Evolutionary conservation across 2,888 invertebrate species (phyloP).

Genomic region (Lottia scabra): DNA sequence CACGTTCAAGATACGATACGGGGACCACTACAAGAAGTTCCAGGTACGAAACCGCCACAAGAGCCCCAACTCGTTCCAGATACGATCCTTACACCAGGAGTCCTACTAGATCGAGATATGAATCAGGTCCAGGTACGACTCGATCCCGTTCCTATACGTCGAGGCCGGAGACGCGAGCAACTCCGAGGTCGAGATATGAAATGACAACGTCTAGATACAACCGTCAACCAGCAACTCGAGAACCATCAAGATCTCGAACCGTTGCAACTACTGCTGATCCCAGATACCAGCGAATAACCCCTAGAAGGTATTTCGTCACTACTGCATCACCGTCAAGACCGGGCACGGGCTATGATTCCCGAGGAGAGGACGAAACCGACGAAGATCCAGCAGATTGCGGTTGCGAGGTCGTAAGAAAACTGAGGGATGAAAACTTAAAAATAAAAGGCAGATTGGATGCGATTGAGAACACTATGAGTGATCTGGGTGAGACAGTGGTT

Average conservation of each 20-base stretch:
- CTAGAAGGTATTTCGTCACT: not conserved
- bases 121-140: not conserved
- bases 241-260: not conserved
- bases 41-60: not conserved
- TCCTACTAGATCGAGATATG: not conserved
- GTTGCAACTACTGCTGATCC: not conserved
- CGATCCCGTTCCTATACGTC: no score
- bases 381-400: not conserved
- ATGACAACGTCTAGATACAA: not conserved
- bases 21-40: not conserved
- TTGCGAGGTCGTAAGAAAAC: not conserved
- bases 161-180: not conserved
- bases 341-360: not conserved
- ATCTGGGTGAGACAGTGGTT: slow-evolving; percentile 8
- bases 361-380: not conserved
- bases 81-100: not conserved
- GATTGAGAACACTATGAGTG: slow-evolving; percentile 15
- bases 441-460: not conserved
- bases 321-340: not conserved
- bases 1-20: not conserved
- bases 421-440: slow-evolving; percentile 8
- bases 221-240: not conserved
- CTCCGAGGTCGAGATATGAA: not conserved
- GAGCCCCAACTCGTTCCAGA: not conserved
- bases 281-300: not conserved